Percentiles rank a stretch among this genome's conserved stretches.
Evolutionary conservation across 2,113 vertebrate species (phyloP).

Genomic region (Centropus bengalensis): DNA sequence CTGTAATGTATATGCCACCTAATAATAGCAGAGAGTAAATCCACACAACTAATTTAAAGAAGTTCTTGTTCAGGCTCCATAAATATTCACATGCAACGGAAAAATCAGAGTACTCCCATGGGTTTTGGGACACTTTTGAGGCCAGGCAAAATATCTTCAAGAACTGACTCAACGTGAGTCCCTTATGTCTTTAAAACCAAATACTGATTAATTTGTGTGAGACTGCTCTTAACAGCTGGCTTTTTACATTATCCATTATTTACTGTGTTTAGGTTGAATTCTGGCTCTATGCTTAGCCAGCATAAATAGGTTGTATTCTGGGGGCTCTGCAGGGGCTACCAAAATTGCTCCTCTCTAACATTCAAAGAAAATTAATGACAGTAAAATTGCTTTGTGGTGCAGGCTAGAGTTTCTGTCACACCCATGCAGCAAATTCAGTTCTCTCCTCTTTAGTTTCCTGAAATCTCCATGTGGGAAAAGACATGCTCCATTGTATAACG

Average conservation of each 20-base stretch:
- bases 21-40: not conserved
- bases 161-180: not conserved
- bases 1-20: not conserved
- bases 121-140: not conserved
- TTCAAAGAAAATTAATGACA: constrained; percentile 3
- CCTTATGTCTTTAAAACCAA: not conserved
- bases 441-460: not conserved
- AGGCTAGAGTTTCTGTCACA: not conserved
- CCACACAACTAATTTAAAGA: not conserved
- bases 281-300: not conserved
- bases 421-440: not conserved
- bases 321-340: not conserved
- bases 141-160: not conserved
- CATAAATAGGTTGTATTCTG: not conserved
- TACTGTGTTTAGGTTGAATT: not conserved
- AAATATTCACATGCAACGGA: not conserved
- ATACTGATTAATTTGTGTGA: not conserved
- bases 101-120: not conserved
- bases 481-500: not conserved
- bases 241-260: not conserved
- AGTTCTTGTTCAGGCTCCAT: not conserved
- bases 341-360: not conserved
- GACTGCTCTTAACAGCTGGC: not conserved
- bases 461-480: not conserved
- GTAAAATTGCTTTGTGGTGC: not conserved